Base-by-base conservation (phyloP, 2,797 vertebrate species). In the Sebastes itinus region DNA sequence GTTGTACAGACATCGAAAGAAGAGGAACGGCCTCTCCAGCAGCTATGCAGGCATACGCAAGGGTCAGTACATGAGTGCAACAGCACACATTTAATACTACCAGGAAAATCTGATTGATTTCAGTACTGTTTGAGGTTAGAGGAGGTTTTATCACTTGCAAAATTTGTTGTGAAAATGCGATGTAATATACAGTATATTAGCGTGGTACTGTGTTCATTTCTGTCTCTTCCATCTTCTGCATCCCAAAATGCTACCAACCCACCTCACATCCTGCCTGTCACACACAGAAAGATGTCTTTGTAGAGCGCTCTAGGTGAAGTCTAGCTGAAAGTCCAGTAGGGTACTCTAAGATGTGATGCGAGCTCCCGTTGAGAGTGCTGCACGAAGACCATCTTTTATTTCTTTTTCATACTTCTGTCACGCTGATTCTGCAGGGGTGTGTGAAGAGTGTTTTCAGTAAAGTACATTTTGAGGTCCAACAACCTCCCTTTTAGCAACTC, bases 21-120 rank as follows among this genome's bases (percentile, higher is more conserved):
- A 99, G 88, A 95, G 99, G 73, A 98, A 93, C 0, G 98, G 98
- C 6, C 97, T 99, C 62, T 96, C 96, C 71, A 99, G 96, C 92
- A 98, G 97, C 89, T 99, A 99, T 0, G 97, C 99, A 62, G 98
- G 98, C 79, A 99, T 99, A 84, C 96, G 98, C 89, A 99, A 99
- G 96, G 98, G 98, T 99, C 92, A 87, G 87, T 82, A 42, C 56
- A 80, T 4, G 1, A 55, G 11, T 32, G 28, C 20, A 71, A 56
- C 22, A 28, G 6, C 11, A 42, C n/a, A 54, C 33, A 52, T 61
- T 62, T 60, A 20, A 68, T 46, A 25, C 18, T 14, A n/a, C 20
- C 7, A 20, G 23, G 55, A 67, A 42, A 55, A 2, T 84, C 28
- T 63, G 20, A 68, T 69, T 56, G 14, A 46, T 46, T 42, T 2